Percentiles rank a stretch among this genome's conserved stretches.
Evolutionary conservation across 2,888 invertebrate genomes (phyloP).

Genomic region (Alsophila aescularia): DNA sequence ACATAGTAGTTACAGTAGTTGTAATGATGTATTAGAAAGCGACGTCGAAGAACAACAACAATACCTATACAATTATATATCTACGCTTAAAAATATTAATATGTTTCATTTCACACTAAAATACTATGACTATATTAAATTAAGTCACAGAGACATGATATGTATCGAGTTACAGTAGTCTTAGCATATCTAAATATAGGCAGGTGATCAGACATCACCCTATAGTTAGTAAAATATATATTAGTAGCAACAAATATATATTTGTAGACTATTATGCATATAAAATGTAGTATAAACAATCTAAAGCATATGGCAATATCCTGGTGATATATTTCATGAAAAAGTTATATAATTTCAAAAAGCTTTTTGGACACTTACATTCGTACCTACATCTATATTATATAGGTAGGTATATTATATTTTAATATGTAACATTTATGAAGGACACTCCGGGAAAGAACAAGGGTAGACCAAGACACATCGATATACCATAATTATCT

Average conservation of each 20-base stretch:
- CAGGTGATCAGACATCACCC: conserved; percentile 41
- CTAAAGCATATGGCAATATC: conserved; percentile 8
- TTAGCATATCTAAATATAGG: conserved; percentile 45
- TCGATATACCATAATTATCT: conserved; percentile 1
- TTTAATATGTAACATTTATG: conserved; percentile 10
- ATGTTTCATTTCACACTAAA: conserved; percentile 54
- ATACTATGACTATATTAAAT: conserved; percentile 48
- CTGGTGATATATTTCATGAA: conserved; percentile 11
- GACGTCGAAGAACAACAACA: conserved; percentile 78
- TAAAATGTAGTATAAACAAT: conserved; percentile 33
- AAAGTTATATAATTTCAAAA: conserved; percentile 29
- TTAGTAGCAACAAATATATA: conserved; percentile 39
- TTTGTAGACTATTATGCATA: conserved; percentile 39
- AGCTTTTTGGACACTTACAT: conserved; percentile 22
- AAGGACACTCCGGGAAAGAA: conserved; percentile 15
- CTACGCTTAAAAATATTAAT: conserved; percentile 68
- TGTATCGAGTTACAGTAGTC: conserved; percentile 55
- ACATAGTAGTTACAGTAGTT: conserved; percentile 20
- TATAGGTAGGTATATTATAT: conserved; percentile 2
- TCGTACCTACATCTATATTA: neutral
- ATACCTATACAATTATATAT: conserved; percentile 65
- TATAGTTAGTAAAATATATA: conserved; percentile 29
- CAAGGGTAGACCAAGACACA: conserved; percentile 5
- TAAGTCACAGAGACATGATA: conserved; percentile 62
- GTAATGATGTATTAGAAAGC: conserved; percentile 50